Evolutionary conservation across 2,113 vertebrate species (phyloP), one percentile per base, ranked within the genome.

Genomic region (Amphilophus citrinellus): DNA sequence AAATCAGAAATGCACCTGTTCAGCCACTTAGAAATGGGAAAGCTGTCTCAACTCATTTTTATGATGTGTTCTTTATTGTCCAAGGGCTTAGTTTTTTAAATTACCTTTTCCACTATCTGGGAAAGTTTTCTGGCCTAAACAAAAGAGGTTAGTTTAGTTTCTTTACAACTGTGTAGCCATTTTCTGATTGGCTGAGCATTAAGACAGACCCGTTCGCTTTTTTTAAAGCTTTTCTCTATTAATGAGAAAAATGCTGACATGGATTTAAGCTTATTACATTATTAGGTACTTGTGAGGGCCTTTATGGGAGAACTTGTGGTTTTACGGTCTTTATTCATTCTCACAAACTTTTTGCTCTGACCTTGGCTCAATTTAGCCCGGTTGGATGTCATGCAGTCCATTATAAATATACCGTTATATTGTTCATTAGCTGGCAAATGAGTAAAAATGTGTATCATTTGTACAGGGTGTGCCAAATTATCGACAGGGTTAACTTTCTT

Each of bases 1-100:
- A 96, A 95, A 95, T 96, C 95, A 95, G 90, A 95, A 95, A 91
- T 85, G 95, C 95, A 96, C 95, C 95, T 96, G 95, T 95, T 95
- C 95, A 93, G 90, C 92, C 94, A 94, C 93, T 95, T 94, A 95
- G 92, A 95, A 95, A 93, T 93, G 87, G 89, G 85, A 91, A 95
- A 87, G 94, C 95, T 95, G 92, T 94, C 95, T 93, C 80, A 79
- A 93, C 88, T 93, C 88, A 88, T 95, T 95, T 96, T 92, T 93
- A 93, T 94, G 92, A 94, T 92, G 91, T 93, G 91, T 90, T 95
- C 91, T 94, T 94, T 93, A 94, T 94, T 93, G 92, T 96, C 90
- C 89, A 66, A 79, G 88, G 89, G 83, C 91, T 88, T 92, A 81
- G 81, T 88, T 90, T 90, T 91, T 91, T 44, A 91, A 93, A 94